Evolutionary conservation across 2,797 vertebrate species (phyloP), one percentile per base, ranked within the genome.

Genomic region (Micropoecilia bifurca): DNA sequence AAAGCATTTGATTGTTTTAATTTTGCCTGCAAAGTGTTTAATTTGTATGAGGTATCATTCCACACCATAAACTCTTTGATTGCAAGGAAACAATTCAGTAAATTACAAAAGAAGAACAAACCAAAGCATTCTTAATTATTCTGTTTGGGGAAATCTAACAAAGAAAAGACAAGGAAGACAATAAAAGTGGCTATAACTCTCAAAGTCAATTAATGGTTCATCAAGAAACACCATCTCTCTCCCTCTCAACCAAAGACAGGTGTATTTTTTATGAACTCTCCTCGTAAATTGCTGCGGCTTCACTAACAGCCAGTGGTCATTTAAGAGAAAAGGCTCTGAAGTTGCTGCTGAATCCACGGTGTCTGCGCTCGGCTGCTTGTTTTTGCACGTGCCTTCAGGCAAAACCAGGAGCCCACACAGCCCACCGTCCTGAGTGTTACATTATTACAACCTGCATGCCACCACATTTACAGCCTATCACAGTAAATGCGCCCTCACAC

Each of bases 251-350:
- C 66, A 69, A 43, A 69, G 66, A 43, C 39, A 69, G 66, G 66
- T 69, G 96, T 97, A 96, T 95, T 96, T 97, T 98, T 97, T 96
- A 97, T 95, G 94, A 96, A 93, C 82, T 88, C 93, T 85, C 73
- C 91, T 92, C 94, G 93, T 93, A 95, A 96, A 96, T 93, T 94
- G 94, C 95, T 94, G 95, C 95, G 95, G 96, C 94, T 95, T 96
- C 96, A 96, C 85, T 91, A 83, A 85, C 89, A 78, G 76, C 80
- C 81, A 28, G 71, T 53, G 87, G 91, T 91, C 92, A 90, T 95
- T 91, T 92, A 94, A 92, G 93, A 96, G 93, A 94, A 91, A 88
- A 66, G 91, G 91, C 80, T 83, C 91, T 87, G 87, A 97, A 96
- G 97, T 97, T 96, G 96, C 93, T 93, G 89, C 85, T 90, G 91